A percentile compares a stretch with the other conserved stretches of the same genome.
Evolutionary conservation across 2,888 invertebrate species (phyloP).

Genomic region (Aethes cnicana): DNA sequence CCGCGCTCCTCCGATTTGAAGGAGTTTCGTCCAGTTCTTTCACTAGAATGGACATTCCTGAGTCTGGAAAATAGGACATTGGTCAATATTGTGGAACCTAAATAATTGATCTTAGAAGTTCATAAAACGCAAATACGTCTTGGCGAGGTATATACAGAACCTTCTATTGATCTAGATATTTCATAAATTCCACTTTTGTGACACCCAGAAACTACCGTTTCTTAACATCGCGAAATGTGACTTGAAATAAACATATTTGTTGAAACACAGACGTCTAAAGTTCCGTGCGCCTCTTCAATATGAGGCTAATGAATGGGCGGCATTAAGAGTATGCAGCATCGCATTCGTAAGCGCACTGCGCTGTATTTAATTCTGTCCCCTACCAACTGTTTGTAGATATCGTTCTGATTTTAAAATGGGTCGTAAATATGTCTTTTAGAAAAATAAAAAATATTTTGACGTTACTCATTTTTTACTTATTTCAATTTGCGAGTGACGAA

Average conservation of each 20-base stretch:
- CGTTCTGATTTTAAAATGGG: background rate
- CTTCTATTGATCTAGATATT: too few relatives aligned
- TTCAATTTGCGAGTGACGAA: too few relatives aligned
- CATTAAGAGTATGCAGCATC: constrained; percentile 39
- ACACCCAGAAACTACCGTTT: too few relatives aligned
- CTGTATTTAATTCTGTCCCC: constrained; percentile 28
- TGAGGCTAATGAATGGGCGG: constrained; percentile 45
- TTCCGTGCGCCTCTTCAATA: constrained; percentile 37
- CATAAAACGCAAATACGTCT: too few relatives aligned
- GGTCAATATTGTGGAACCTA: too few relatives aligned
- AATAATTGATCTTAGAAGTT: too few relatives aligned
- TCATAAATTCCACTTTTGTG: too few relatives aligned
- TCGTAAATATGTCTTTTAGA: too few relatives aligned
- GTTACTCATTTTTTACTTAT: too few relatives aligned
- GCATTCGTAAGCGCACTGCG: constrained; percentile 31
- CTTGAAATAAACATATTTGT: constrained; percentile 1
- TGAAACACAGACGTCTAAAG: constrained; percentile 14
- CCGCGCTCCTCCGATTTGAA: constrained; percentile 45
- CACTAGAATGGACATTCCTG: constrained; percentile 66
- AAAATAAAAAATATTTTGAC: too few relatives aligned
- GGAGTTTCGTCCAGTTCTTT: constrained; percentile 52
- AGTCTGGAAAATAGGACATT: too few relatives aligned
- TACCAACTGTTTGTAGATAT: constrained; percentile 2
- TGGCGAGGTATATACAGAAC: too few relatives aligned
- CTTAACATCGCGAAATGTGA: background rate